These are phyloP conservation scores for Gonioctena quinquepunctata DNA, from an alignment of 1,140 invertebrate species.

Conservation along the genomic window DNA sequence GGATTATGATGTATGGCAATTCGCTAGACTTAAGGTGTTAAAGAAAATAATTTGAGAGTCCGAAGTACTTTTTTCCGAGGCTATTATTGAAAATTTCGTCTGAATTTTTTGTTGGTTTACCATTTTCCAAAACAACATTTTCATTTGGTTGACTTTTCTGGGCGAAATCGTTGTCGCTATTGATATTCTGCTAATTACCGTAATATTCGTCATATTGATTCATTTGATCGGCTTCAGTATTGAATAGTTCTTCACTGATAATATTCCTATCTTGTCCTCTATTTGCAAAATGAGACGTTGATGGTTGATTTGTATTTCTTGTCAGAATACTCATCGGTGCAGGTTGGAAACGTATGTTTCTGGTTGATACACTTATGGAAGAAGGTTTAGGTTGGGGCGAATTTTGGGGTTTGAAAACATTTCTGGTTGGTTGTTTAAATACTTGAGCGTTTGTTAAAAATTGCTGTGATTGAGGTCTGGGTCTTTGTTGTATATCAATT, in stretches of 20 bases:
- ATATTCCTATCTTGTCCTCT: background rate
- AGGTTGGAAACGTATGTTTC: background rate
- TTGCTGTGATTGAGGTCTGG: background rate
- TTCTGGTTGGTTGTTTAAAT: background rate
- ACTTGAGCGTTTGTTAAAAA: background rate
- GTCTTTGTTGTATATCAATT: background rate
- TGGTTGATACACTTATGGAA: background rate
- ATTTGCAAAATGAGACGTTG: background rate
- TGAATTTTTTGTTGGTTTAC: background rate
- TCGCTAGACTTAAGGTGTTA: background rate
- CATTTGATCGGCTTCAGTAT: background rate
- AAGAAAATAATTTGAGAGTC: background rate
- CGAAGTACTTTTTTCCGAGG: background rate
- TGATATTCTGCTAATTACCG: background rate
- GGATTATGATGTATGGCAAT: background rate
- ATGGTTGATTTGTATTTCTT: background rate
- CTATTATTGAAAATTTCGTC: background rate
- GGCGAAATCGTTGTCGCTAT: too few relatives aligned
- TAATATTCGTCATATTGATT: background rate
- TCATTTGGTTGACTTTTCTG: background rate
- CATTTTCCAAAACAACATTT: background rate
- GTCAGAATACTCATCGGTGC: background rate
- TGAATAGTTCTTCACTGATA: background rate
- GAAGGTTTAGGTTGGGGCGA: background rate
- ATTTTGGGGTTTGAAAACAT: conserved; percentile 4